Conservation (phyloP, 1,140 invertebrate genomes). For the Drosophila mojavensis region DNA sequence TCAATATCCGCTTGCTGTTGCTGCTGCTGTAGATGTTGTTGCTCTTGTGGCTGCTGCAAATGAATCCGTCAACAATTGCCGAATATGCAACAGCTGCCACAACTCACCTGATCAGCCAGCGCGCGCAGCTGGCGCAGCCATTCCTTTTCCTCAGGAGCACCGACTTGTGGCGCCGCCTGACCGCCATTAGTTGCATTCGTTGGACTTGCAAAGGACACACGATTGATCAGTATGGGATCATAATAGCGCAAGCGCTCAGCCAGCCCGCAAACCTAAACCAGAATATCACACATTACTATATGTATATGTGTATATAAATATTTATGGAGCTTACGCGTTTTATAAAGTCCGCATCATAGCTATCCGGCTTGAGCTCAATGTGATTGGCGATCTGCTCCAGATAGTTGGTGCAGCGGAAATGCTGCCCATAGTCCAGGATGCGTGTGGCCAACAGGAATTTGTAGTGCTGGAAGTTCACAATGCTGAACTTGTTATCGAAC, state of each 20-base stretch:
- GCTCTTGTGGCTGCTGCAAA: slow-evolving; percentile 24
- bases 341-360: slow-evolving; percentile 87
- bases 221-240: slow-evolving; percentile 87
- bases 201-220: slow-evolving; percentile 70
- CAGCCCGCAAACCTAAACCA: slow-evolving; percentile 67
- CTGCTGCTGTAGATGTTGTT: slow-evolving; percentile 32
- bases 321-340: slow-evolving; percentile 84
- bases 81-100: not conserved
- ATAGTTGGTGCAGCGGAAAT: slow-evolving; percentile 90
- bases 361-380: slow-evolving; percentile 86
- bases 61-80: not conserved
- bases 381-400: slow-evolving; percentile 90
- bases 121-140: slow-evolving; percentile 85
- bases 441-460: slow-evolving; percentile 90
- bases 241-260: slow-evolving; percentile 89
- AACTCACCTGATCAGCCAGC: slow-evolving; percentile 74
- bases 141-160: slow-evolving; percentile 83
- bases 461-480: slow-evolving; percentile 90
- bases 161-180: slow-evolving; percentile 61
- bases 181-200: slow-evolving; percentile 63
- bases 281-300: not conserved
- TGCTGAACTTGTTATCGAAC: slow-evolving; percentile 89
- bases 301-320: not conserved
- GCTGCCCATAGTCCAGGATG: slow-evolving; percentile 92
- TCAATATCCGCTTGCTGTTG: slow-evolving; percentile 69